Conservation (phyloP, 2,797 vertebrate genomes). For the Cynodonichthys magdalenae region DNA sequence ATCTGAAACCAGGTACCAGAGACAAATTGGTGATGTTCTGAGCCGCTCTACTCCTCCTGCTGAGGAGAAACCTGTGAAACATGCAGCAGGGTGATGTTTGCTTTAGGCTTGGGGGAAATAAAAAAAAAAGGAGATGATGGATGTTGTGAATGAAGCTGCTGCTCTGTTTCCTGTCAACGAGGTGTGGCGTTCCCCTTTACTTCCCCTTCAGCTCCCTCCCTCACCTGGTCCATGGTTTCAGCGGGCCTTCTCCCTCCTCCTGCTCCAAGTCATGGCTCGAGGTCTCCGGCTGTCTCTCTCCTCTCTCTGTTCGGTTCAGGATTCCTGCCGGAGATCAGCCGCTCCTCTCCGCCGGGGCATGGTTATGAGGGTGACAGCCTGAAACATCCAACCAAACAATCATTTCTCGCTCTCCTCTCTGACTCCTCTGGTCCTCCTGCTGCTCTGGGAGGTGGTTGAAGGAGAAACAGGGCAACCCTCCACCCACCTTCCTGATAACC, state of each 20-base stretch:
- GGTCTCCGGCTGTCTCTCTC: slow-evolving; percentile 31
- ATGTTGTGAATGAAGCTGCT: slow-evolving; percentile 39
- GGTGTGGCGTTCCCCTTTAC: slow-evolving; percentile 51
- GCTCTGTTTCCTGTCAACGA: slow-evolving; percentile 44
- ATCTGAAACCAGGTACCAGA: not conserved
- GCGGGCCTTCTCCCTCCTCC: slow-evolving; percentile 73
- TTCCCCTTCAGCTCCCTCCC: slow-evolving; percentile 42
- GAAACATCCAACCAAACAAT: slow-evolving; percentile 41
- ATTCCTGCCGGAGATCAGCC: slow-evolving; percentile 49
- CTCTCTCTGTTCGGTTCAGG: slow-evolving; percentile 29
- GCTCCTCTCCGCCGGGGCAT: slow-evolving; percentile 65
- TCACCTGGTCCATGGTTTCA: slow-evolving; percentile 85
- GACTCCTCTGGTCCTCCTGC: slow-evolving; percentile 20
- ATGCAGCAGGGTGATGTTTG: slow-evolving; percentile 38
- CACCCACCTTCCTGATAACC: slow-evolving; percentile 47
- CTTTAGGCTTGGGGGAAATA: slow-evolving; percentile 32
- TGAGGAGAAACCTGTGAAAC: slow-evolving; percentile 20
- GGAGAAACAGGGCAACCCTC: slow-evolving; percentile 32
- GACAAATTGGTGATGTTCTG: slow-evolving; percentile 28
- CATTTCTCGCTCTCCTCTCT: slow-evolving; percentile 17
- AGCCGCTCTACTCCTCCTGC: slow-evolving; percentile 26
- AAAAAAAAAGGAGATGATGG: slow-evolving; percentile 41
- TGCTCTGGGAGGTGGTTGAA: slow-evolving; percentile 30
- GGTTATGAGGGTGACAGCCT: slow-evolving; percentile 59
- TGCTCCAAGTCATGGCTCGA: slow-evolving; percentile 73